A percentile compares a stretch with the other conserved stretches of the same genome.
These are phyloP conservation scores for Callaeas wilsoni DNA, from an alignment of 2,113 vertebrate genomes.

Conservation along the genomic window DNA sequence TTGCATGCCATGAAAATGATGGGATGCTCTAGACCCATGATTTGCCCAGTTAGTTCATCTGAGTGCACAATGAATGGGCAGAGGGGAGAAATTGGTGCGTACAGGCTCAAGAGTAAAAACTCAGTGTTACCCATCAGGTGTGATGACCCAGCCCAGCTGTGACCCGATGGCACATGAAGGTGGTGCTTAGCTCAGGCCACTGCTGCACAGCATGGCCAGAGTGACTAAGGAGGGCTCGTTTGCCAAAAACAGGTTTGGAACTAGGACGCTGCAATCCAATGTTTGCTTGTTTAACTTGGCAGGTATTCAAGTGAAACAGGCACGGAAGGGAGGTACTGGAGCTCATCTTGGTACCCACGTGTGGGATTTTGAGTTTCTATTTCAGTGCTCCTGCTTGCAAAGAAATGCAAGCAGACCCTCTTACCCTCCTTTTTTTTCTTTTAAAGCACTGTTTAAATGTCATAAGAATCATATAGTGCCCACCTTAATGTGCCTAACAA, in stretches of 20 bases:
- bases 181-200: fast-evolving
- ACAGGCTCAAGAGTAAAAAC: background rate
- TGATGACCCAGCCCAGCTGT: background rate
- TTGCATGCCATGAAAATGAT: background rate
- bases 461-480: background rate
- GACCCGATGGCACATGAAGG: background rate
- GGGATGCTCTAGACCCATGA: background rate
- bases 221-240: background rate
- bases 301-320: conserved; percentile 4
- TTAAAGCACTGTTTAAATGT: conserved; percentile 34
- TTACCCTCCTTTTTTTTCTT: background rate
- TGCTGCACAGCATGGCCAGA: background rate
- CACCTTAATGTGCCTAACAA: conserved; percentile 20
- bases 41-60: background rate
- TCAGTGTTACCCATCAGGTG: no score
- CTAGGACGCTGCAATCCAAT: background rate
- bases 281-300: conserved; percentile 50
- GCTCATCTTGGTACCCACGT: background rate
- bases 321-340: background rate
- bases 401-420: background rate
- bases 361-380: conserved; percentile 24
- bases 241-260: background rate
- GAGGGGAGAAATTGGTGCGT: background rate
- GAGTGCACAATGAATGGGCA: no score
- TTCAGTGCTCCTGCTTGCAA: conserved; percentile 29